phyloP scores from a whole-genome alignment of 92 coral and sea anemone genomes.

The Epizoanthus stellaris region DNA sequence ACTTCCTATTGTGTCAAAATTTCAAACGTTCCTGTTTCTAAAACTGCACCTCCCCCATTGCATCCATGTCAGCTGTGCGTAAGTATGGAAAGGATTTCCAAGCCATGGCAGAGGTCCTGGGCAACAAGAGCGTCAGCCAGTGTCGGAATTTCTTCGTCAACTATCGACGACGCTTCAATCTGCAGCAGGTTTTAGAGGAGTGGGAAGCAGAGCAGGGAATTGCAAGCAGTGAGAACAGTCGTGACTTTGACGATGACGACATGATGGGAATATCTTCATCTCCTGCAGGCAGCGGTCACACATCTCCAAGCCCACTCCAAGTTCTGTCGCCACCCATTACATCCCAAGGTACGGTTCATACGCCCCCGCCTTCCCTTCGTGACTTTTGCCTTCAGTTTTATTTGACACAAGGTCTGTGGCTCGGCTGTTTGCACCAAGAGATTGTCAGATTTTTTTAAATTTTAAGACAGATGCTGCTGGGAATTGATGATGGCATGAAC shows the following conservation, averaged over 20 bases:
- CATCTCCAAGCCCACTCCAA: slow-evolving; percentile 75
- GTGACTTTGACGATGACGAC: slow-evolving; percentile 74
- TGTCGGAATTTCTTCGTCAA: slow-evolving; percentile 98
- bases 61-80: slow-evolving; percentile 84
- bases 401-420: slow-evolving; percentile 8
- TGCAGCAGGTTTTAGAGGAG: slow-evolving; percentile 93
- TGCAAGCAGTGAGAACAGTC: slow-evolving; percentile 85
- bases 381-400: background rate
- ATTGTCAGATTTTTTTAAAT: background rate
- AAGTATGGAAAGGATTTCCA: slow-evolving; percentile 99
- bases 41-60: slow-evolving; percentile 29
- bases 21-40: slow-evolving; percentile 2
- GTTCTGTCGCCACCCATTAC: slow-evolving; percentile 73
- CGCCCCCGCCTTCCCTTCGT: background rate
- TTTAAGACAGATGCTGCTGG: background rate
- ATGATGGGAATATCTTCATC: slow-evolving; percentile 76
- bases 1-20: slow-evolving; percentile 8
- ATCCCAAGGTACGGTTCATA: slow-evolving; percentile 63
- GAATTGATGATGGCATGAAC: background rate
- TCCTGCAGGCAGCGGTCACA: slow-evolving; percentile 79
- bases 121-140: slow-evolving; percentile 97
- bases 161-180: slow-evolving; percentile 90
- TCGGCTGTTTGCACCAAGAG: background rate
- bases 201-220: slow-evolving; percentile 99
- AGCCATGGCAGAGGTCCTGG: slow-evolving; percentile 99